A percentile compares a stretch with the other conserved stretches of the same genome.
These are phyloP conservation scores for Propsilocerus akamusi DNA, from an alignment of 1,140 invertebrate species.

Conservation along the genomic window DNA sequence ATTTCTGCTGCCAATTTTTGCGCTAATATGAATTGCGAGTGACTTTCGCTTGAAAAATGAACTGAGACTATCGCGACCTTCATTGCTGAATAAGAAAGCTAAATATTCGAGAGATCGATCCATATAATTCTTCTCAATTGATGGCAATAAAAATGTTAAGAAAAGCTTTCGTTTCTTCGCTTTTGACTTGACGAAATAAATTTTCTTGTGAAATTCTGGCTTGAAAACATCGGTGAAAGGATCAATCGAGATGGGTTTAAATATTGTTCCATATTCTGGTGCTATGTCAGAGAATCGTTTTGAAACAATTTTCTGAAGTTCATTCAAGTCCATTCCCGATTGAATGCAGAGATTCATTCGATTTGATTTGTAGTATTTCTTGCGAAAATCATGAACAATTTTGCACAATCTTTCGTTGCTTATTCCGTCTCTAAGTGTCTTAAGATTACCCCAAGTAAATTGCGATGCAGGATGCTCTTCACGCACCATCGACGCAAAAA, in stretches of 20 bases:
- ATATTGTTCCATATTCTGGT: neutral
- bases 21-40: neutral
- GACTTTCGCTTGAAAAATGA: neutral
- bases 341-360: neutral
- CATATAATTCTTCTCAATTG: conserved; percentile 6
- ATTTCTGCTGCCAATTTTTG: neutral
- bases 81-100: neutral
- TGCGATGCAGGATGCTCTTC: conserved; percentile 46
- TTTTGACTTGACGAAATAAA: neutral
- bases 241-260: neutral
- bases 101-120: neutral
- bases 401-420: neutral
- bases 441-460: conserved; percentile 61
- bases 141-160: neutral
- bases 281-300: neutral
- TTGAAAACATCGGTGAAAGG: neutral
- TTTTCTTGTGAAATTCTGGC: neutral
- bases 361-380: neutral
- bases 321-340: neutral
- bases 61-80: neutral
- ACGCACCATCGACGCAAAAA: conserved; percentile 41
- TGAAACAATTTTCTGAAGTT: neutral
- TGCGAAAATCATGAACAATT: neutral
- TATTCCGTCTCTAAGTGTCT: conserved; percentile 14
- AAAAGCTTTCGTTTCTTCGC: conserved; percentile 1